Evolutionary conservation across 1,140 invertebrate genomes (phyloP).

Genomic region (Bacillus rossius): DNA sequence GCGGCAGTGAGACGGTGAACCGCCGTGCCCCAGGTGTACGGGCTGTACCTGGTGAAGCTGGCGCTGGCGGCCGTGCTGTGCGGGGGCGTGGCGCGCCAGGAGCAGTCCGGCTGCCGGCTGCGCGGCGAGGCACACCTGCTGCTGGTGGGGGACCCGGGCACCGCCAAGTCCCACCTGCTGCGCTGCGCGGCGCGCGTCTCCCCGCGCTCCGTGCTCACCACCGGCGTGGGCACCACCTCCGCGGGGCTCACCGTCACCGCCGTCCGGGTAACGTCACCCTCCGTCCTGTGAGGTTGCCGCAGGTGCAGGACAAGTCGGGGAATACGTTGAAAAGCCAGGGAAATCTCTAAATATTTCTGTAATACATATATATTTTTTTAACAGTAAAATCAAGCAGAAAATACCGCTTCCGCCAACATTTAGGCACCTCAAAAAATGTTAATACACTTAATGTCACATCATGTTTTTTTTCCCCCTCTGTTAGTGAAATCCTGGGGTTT

Average conservation of each 20-base stretch:
- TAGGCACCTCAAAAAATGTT: too few relatives aligned
- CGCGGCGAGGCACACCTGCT: constrained; percentile 81
- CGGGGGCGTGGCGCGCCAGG: constrained; percentile 58
- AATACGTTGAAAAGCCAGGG: too few relatives aligned
- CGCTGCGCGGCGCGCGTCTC: constrained; percentile 69
- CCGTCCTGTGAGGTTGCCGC: too few relatives aligned
- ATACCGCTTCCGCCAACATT: too few relatives aligned
- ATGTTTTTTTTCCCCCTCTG: too few relatives aligned
- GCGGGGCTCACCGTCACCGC: constrained; percentile 88
- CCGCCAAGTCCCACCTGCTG: constrained; percentile 85
- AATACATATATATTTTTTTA: too few relatives aligned
- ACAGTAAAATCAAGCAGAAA: too few relatives aligned
- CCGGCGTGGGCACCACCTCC: constrained; percentile 77
- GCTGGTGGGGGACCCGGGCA: constrained; percentile 86
- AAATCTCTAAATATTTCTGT: too few relatives aligned
- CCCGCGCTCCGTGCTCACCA: constrained; percentile 75
- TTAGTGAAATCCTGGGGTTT: too few relatives aligned
- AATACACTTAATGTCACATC: too few relatives aligned
- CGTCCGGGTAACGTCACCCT: constrained; percentile 68
- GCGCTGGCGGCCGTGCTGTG: constrained; percentile 67
- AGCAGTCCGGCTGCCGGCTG: constrained; percentile 48
- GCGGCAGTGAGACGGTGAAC: too few relatives aligned
- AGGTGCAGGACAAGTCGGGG: neutral
- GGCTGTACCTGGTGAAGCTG: constrained; percentile 81
- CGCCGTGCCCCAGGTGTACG: constrained; percentile 86